phyloP scores from a whole-genome alignment of 2,797 vertebrate species.

The Poeciliopsis presidionis region DNA sequence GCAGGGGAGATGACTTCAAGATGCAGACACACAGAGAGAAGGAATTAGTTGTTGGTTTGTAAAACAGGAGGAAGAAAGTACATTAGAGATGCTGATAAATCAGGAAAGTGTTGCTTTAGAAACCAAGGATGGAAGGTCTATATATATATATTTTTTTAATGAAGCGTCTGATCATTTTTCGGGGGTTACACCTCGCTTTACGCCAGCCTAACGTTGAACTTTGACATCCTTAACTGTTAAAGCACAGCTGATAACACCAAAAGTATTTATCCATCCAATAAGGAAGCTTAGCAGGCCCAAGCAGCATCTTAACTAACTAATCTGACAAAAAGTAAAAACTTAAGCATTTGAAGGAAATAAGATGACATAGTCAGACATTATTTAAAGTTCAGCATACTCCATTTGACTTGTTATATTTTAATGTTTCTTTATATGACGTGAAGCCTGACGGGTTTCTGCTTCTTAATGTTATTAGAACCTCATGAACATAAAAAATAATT shows the following conservation, averaged over 20 bases:
- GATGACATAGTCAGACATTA: background rate
- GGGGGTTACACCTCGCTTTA: background rate
- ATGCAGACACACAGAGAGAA: background rate
- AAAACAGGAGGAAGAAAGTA: conserved; percentile 23
- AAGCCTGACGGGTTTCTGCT: background rate
- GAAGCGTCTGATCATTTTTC: background rate
- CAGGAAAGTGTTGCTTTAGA: conserved; percentile 34
- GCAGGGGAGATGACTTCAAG: conserved; percentile 8
- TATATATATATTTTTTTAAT: background rate
- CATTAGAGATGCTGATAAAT: conserved; percentile 60
- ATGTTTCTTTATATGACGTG: background rate
- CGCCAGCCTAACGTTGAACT: background rate
- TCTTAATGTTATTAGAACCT: background rate
- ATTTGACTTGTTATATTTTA: background rate
- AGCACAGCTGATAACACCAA: background rate
- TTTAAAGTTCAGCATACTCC: background rate
- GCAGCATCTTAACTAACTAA: background rate
- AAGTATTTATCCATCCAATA: background rate
- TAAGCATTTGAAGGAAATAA: background rate
- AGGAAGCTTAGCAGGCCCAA: background rate
- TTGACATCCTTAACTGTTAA: background rate
- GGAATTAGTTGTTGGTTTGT: conserved; percentile 32
- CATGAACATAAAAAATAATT: background rate
- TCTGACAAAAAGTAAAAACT: background rate
- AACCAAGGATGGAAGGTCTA: background rate